phyloP scores from a whole-genome alignment of 2,888 invertebrate species.

The Drosophila fulvimacula region DNA sequence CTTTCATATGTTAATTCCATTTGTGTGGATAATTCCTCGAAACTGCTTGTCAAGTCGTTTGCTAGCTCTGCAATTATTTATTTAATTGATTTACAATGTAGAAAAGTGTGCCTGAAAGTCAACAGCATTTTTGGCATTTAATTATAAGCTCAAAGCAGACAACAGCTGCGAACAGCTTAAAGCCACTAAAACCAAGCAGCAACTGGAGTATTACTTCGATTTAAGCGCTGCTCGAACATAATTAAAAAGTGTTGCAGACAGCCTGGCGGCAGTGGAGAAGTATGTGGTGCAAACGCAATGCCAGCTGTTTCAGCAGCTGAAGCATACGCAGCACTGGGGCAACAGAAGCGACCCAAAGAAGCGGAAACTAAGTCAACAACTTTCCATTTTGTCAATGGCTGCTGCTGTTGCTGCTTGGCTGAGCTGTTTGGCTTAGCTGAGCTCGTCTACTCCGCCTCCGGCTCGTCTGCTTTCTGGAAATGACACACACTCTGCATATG shows the following conservation, averaged over 20 bases:
- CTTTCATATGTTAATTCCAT: slow-evolving; percentile 32
- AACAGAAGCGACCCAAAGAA: slow-evolving; percentile 48
- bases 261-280: slow-evolving; percentile 20
- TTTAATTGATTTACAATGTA: slow-evolving; percentile 2
- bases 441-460: not conserved
- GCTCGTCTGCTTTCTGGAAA: slow-evolving; percentile 50
- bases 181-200: not conserved
- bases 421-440: slow-evolving; percentile 25
- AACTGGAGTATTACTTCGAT: slow-evolving; percentile 12
- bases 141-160: not conserved
- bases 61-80: not conserved
- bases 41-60: not conserved
- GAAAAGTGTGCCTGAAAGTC: not conserved
- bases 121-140: not conserved
- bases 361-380: slow-evolving; percentile 75
- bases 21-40: slow-evolving; percentile 11
- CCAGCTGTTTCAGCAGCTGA: not conserved
- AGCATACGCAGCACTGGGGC: slow-evolving; percentile 24
- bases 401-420: slow-evolving; percentile 25
- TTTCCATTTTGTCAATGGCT: slow-evolving; percentile 76
- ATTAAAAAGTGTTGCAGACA: slow-evolving; percentile 61
- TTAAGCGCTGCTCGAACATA: slow-evolving; percentile 47
- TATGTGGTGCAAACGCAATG: slow-evolving; percentile 12
- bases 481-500: slow-evolving; percentile 72
- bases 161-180: not conserved